Base-by-base conservation (phyloP, 2,797 vertebrate species). In the Enteromius radiatus region DNA sequence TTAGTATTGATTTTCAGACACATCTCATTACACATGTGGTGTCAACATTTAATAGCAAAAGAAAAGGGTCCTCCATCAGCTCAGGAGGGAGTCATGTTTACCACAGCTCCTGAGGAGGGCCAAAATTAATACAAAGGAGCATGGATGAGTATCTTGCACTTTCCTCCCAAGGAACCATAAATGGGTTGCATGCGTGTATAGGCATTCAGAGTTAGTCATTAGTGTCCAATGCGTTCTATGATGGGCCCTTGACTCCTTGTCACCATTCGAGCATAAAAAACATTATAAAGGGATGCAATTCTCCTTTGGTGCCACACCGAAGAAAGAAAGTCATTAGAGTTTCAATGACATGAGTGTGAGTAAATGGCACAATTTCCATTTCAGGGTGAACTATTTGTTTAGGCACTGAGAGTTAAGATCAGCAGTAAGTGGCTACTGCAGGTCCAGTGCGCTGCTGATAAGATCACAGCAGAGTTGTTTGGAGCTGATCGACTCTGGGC, bases 1-100 rank as follows among this genome's bases (percentile, higher is more conserved):
- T 61, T 23, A 49, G 52, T 82, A 88, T 88, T 31, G 88, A 89
- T 87, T 85, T 87, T 78, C 81, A 85, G 84, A 76, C 88, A 81
- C 80, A 64, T 75, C 54, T 80, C 64, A 88, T 87, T 86, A 86
- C 61, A 74, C 54, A 49, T 43, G 2, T 59, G 71, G 65, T 38
- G 67, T 80, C 80, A 43, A 75, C 38, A 65, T 82, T 74, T 86
- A 85, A 85, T 85, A 78, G 80, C 45, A 74, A 68, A 83, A 79
- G 69, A 74, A 76, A 83, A 38, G 63, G 56, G 75, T 78, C 69
- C 69, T 84, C 71, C 41, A 81, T 86, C 83, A 85, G 31, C 59
- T 36, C 4, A 47, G 28, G 67, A 56, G 70, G 3, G 64, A 54
- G 59, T 41, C 61, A 77, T 76, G 10, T 21, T 67, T 71, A 78